Evolutionary conservation across 2,797 vertebrate genomes (phyloP), one percentile per base, ranked within the genome.

Genomic region (Oceanodroma leucorhoa): DNA sequence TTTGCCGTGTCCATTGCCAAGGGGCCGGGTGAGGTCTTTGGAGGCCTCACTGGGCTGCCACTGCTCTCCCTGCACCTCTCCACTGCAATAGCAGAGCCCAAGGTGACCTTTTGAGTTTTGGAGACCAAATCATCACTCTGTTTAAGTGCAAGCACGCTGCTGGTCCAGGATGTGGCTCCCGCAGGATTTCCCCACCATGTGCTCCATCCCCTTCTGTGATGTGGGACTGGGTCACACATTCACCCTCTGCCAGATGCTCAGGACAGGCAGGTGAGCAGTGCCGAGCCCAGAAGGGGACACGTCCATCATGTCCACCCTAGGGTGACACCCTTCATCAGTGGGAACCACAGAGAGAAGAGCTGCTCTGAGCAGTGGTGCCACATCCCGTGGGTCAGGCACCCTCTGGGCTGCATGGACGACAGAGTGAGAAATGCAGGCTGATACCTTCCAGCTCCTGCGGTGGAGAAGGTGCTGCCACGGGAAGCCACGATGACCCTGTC

Each of bases 41-140:
- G 43, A 41, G 60, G 45, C 27, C 30, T 50, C 7, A 3, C 9
- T 5, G 11, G 22, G 14, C 36, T 29, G 61, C 20, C 77, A 13
- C 65, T 14, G 27, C 27, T 50, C 54, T 45, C 60, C 29, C 12
- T 34, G 34, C 17, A 4, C 34, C 41, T 71, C 55, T 50, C 36
- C 11, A 3, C 51, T 11, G 38, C 36, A 22, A 20, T 2, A 38
- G 46, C 81, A 73, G 69, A 57, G 32, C 46, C 81, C 51, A 41
- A n/a, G 41, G 29, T 45, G 51, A 50, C 40, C 30, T 54, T 23
- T 0, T 0, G n/a, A 38, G 38, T 27, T 90, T 10, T 48, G 64
- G 60, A 64, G 58, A 67, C n/a, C 34, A 10, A 20, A 43, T 10
- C 0, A 43, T 10, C 0, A 2, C 32, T 50, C 46, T 1, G 0